These are phyloP conservation scores for Ectobius pallidus DNA, from an alignment of 2,888 invertebrate genomes.

Conservation along the genomic window DNA sequence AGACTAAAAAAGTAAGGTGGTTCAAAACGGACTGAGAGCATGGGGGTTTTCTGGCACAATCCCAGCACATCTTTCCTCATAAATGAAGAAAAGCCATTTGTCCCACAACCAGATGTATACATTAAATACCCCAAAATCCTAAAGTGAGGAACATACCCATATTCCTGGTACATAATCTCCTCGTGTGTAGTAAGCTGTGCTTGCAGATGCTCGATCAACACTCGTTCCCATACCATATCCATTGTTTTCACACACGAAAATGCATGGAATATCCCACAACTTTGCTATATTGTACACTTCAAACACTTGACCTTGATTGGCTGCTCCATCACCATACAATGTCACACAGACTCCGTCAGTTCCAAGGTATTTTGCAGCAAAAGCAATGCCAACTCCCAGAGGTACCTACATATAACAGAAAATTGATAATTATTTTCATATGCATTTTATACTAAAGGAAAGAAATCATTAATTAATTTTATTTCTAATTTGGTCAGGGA, in stretches of 20 bases:
- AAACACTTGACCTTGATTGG: constrained; percentile 93
- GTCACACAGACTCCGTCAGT: constrained; percentile 87
- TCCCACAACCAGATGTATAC: too few relatives aligned
- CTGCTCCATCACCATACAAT: constrained; percentile 92
- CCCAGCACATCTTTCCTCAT: too few relatives aligned
- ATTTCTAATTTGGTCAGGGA: too few relatives aligned
- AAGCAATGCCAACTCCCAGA: constrained; percentile 91
- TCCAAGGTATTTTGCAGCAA: constrained; percentile 87
- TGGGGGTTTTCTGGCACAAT: too few relatives aligned
- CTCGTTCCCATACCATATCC: constrained; percentile 99
- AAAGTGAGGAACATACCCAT: constrained; percentile 68
- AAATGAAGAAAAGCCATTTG: too few relatives aligned
- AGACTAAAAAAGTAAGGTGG: too few relatives aligned
- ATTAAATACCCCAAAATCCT: background rate
- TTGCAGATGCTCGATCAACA: constrained; percentile 84
- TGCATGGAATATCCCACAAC: constrained; percentile 89
- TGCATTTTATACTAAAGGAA: too few relatives aligned
- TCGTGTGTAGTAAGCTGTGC: constrained; percentile 88
- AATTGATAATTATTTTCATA: too few relatives aligned
- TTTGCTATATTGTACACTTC: constrained; percentile 96
- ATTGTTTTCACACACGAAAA: constrained; percentile 98
- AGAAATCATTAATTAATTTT: too few relatives aligned
- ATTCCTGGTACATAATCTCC: constrained; percentile 96
- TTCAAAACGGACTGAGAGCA: too few relatives aligned
- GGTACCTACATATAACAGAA: too few relatives aligned